These are phyloP conservation scores for Hypotaenidia philippensis DNA, from an alignment of 2,797 vertebrate species.

Conservation along the genomic window DNA sequence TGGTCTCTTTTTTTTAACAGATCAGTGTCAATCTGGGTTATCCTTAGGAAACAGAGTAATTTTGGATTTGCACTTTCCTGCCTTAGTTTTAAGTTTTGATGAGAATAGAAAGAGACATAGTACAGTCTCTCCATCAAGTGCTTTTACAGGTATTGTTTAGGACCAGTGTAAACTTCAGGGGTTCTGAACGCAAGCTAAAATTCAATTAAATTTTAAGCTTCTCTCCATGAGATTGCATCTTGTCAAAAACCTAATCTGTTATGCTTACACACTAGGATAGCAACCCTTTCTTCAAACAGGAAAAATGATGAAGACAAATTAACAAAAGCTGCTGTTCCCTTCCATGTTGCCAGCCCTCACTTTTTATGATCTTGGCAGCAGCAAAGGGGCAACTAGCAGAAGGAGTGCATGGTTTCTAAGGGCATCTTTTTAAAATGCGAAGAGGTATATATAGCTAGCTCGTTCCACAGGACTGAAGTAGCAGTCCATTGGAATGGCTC, in stretches of 20 bases:
- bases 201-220: conserved; percentile 1
- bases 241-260: background rate
- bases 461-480: background rate
- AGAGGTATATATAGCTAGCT: background rate
- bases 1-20: background rate
- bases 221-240: background rate
- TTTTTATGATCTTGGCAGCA: background rate
- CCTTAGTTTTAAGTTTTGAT: background rate
- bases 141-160: background rate
- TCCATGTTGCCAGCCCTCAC: background rate
- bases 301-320: background rate
- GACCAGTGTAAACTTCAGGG: background rate
- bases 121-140: background rate
- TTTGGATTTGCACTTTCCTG: background rate
- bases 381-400: background rate
- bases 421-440: background rate
- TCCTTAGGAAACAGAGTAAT: background rate
- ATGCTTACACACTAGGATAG: background rate
- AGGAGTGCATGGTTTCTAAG: background rate
- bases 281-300: background rate
- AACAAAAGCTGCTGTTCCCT: background rate
- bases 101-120: background rate
- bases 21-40: background rate
- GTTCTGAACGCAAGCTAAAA: background rate
- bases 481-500: background rate